Evolutionary conservation across 2,113 vertebrate genomes (phyloP), one percentile per base, ranked within the genome.

Genomic region (Gracilinanus agilis): DNA sequence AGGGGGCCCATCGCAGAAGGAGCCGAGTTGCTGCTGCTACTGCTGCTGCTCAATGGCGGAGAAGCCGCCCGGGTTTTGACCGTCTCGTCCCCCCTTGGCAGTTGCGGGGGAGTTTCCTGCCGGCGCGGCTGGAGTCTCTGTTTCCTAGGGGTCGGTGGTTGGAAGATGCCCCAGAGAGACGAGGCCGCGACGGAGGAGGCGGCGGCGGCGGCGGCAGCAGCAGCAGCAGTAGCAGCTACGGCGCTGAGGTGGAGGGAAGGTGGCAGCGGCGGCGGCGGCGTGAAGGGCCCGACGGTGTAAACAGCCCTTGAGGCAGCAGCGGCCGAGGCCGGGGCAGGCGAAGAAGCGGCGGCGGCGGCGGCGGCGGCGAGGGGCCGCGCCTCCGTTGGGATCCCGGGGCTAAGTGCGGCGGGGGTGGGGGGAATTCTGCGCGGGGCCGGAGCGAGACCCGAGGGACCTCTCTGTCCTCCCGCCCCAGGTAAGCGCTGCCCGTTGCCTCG

Each of bases 141-240:
- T 97, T 97, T 97, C 96, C 97, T 97, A 91, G 96, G 92, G 96
- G 96, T 90, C 53, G 97, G 96, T 96, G 90, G 96, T 54, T 97
- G 97, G 97, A 98, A 97, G 96, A 98, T 98, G 97, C 97, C 96
- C 97, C 97, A 97, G 97, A 97, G 97, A 96, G 96, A 97, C 96
- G 95, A 97, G 97, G 97, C 95, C 94, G 96, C 94, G 97, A 94
- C 97, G 97, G 97, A 95, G 97, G 97, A 95, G 97, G 97, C 95
- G 97, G 97, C 94, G 97, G 97, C 94, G 97, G 97, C 97, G 91
- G 96, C 94, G 90, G 95, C 96, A 96, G 96, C 61, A 16, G 61
- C 56, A 10, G 56, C 56, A 2, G 56, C 58, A 49, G 49, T 49
- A 61, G 58, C 61, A 75, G 61, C 96, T 93, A 53, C 94, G 97